Evolutionary conservation across 2,797 vertebrate genomes (phyloP).

Genomic region (Acipenser ruthenus): DNA sequence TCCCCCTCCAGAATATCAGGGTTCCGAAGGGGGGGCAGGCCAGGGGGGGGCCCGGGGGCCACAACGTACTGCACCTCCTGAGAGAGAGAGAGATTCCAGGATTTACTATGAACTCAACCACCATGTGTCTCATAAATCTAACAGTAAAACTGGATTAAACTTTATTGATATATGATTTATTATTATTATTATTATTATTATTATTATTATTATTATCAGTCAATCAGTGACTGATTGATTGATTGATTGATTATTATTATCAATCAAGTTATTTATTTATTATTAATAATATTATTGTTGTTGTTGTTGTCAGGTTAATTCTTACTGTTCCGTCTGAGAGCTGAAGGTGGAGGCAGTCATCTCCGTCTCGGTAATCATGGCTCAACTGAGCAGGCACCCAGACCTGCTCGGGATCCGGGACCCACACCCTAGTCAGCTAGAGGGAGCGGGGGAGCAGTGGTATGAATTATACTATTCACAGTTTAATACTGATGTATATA

Average conservation of each 20-base stretch:
- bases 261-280: no score
- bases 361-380: constrained; percentile 50
- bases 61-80: constrained; percentile 46
- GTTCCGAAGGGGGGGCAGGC: constrained; percentile 64
- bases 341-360: constrained; percentile 43
- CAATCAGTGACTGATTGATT: no score
- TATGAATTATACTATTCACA: constrained; percentile 1
- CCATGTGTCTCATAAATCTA: no score
- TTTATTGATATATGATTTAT: no score
- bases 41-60: constrained; percentile 25
- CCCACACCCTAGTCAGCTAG: constrained; percentile 52
- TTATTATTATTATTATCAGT: no score
- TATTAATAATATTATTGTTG: no score
- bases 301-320: not conserved
- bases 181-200: no score
- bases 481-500: not conserved
- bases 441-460: not conserved
- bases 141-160: no score
- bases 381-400: constrained; percentile 61
- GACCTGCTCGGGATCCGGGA: constrained; percentile 58
- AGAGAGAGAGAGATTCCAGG: not conserved
- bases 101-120: not conserved
- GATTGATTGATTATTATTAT: no score
- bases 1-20: constrained; percentile 64
- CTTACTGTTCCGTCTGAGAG: constrained; percentile 56